Evolutionary conservation across 2,113 vertebrate genomes (phyloP), one percentile per base, ranked within the genome.

Genomic region (Aspiorhynchus laticeps): DNA sequence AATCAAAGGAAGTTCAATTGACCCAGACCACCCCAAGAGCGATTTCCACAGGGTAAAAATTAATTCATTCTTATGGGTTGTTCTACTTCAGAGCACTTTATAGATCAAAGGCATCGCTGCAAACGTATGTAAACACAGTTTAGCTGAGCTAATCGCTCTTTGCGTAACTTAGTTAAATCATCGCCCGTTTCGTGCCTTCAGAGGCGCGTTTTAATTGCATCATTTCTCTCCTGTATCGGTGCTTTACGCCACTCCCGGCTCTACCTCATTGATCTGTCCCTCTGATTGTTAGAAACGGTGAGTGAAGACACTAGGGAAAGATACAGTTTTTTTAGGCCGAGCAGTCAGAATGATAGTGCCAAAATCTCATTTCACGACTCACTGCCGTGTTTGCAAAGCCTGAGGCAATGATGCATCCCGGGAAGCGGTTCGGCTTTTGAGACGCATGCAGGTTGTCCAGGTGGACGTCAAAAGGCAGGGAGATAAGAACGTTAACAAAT

Each of bases 311-410:
- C 82, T 86, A 65, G 86, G 87, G 77, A 87, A 83, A 77, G 43
- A 83, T 83, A 79, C 11, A 87, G 86, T 81, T 90, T 51, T 89
- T 79, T 82, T 28, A 84, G 48, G 10, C 10, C n/a, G 87, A 87
- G 89, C 82, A 14, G 88, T 87, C 71, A 71, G 6, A 91, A 92
- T 90, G 92, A 94, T 86, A 91, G 93, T 73, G 91, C 85, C 84
- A 84, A 95, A 95, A 94, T 94, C 93, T 94, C 90, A 95, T 95
- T 95, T 95, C 94, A 95, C 91, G 91, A 92, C 87, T 94, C 92
- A 88, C 91, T 94, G 95, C 91, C 80, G 15, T 93, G 93, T 94
- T 93, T 93, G 92, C 90, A 91, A 93, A 95, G 75, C 83, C 89
- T 19, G 89, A 88, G 59, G 88, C 85, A 81, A 79, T 88, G 90